phyloP scores from a whole-genome alignment of 2,888 invertebrate species.

The Chloromyia formosa region DNA sequence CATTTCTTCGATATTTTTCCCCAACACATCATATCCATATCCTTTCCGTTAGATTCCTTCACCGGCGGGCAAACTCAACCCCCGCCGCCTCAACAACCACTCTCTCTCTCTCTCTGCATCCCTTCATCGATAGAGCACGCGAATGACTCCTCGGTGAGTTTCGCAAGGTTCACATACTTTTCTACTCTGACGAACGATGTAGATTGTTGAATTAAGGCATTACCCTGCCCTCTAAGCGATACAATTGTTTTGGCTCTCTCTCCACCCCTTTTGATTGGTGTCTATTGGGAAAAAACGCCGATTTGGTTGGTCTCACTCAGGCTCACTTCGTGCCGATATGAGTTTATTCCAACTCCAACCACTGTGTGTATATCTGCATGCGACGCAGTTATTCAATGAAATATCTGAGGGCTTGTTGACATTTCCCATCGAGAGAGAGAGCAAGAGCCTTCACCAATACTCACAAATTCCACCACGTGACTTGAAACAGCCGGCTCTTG shows the following conservation, averaged over 20 bases:
- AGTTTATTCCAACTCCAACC: background rate
- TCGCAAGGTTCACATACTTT: constrained; percentile 9
- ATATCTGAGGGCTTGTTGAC: background rate
- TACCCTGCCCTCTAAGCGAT: constrained; percentile 26
- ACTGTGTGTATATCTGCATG: background rate
- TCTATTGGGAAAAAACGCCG: constrained; percentile 26
- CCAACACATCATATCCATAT: background rate
- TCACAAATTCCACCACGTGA: background rate
- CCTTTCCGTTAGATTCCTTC: constrained; percentile 1
- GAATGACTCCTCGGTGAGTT: background rate
- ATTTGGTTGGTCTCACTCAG: constrained; percentile 20
- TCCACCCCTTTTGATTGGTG: constrained; percentile 36
- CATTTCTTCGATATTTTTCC: constrained; percentile 4
- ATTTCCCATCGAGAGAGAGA: background rate
- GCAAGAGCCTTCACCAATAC: background rate
- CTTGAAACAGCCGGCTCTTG: background rate
- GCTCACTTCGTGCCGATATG: constrained; percentile 13
- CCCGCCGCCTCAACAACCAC: background rate
- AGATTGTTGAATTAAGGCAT: background rate
- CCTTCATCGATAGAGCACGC: constrained; percentile 8
- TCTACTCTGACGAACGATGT: constrained; percentile 1
- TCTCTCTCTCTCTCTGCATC: constrained; percentile 21
- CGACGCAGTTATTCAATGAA: background rate
- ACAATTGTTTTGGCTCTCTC: constrained; percentile 24
- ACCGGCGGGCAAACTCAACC: no score